These are phyloP conservation scores for Enteromius afrohamiltoni DNA, from an alignment of 2,797 vertebrate species.

Conservation along the genomic window DNA sequence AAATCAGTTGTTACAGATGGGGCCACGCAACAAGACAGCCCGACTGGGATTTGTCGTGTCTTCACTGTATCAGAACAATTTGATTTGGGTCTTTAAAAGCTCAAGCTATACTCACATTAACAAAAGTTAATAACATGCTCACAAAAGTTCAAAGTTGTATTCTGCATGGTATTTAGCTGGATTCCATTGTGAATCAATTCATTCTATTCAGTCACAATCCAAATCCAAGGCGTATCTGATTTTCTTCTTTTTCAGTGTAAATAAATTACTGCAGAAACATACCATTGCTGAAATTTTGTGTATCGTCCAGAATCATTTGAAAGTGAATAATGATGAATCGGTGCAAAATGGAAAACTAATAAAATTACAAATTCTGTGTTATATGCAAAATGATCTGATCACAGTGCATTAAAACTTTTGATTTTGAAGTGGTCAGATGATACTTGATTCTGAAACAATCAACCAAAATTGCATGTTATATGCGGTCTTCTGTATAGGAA, in stretches of 20 bases:
- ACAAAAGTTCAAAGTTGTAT: background rate
- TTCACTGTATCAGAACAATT: constrained; percentile 23
- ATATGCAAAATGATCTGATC: background rate
- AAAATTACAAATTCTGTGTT: background rate
- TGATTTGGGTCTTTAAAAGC: background rate
- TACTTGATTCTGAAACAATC: background rate
- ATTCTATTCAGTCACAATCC: background rate
- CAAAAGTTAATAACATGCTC: too few relatives aligned
- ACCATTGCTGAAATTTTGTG: background rate
- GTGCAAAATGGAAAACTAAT: background rate
- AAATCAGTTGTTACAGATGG: background rate
- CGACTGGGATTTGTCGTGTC: constrained; percentile 5
- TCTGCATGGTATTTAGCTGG: background rate
- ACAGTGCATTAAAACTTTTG: background rate
- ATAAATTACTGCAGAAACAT: background rate
- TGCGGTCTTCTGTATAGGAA: background rate
- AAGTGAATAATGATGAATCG: background rate
- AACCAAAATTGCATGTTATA: background rate
- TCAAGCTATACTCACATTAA: background rate
- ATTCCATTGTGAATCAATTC: background rate
- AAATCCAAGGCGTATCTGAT: background rate
- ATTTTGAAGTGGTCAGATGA: background rate
- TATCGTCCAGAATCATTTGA: background rate
- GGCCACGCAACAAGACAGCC: background rate
- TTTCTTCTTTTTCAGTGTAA: background rate